Evolutionary conservation across 2,888 invertebrate species (phyloP), one percentile per base, ranked within the genome.

Genomic region (Drosophila emarginata): DNA sequence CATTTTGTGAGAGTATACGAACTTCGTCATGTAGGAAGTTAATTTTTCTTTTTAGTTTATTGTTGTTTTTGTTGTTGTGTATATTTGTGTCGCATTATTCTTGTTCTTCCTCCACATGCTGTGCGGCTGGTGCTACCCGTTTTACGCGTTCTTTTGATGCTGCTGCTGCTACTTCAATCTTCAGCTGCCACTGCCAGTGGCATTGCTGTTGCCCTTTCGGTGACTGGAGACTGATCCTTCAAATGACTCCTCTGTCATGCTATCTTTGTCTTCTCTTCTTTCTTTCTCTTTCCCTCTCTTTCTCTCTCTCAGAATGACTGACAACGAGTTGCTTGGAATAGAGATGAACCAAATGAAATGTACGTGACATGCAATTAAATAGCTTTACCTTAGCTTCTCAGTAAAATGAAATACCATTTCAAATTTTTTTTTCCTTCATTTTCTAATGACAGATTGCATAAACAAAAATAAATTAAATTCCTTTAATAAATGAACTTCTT

Each of bases 101-200:
- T 68, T 73, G 51, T 64, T 64, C 23, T 61, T 37, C n/a, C 21
- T 63, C 23, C 52, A 26, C 56, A 40, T 63, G 39, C 39, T 45
- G 62, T 67, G 67, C 72, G 67, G 57, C 54, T 61, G 14, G 62
- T 76, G 82, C 81, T 82, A 82, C 82, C 86, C 75, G 82, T 82
- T 87, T 82, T 82, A 82, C 82, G 82, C 82, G 83, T 87, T 82
- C 87, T 71, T 85, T 87, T 78, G 67, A 83, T 76, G 69, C 81
- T 72, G 64, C 26, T 26, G 26, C 26, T 26, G 26, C 26, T 5
- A 6, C 26, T 4, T 1, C 26, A 61, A 51, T 50, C 28, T 59
- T 36, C 50, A 21, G 28, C 21, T 40, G n/a, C 26, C 15, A 23
- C n/a, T 23, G 36, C 36, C 64, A 64, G 60, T 72, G 23, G n/a